A percentile compares a stretch with the other conserved stretches of the same genome.
phyloP scores from a whole-genome alignment of 2,888 invertebrate genomes.

The Stenchaetothrips biformis region DNA sequence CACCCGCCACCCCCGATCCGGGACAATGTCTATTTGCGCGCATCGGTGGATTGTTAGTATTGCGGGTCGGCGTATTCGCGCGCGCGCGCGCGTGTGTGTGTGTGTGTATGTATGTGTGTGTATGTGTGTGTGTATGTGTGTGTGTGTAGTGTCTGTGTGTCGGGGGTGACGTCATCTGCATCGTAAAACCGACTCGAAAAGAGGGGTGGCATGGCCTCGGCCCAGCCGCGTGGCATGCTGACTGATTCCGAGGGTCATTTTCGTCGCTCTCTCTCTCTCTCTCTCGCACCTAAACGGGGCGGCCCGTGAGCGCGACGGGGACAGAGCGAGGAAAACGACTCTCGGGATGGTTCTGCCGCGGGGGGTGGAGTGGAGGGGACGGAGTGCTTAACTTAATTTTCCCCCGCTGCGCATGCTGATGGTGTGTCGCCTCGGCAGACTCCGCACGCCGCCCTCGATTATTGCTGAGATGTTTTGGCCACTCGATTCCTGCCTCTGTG shows the following conservation, averaged over 20 bases:
- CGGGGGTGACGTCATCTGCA: conserved; percentile 19
- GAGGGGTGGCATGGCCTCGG: no score
- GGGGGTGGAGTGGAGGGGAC: not conserved
- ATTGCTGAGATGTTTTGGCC: not conserved
- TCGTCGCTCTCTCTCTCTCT: no score
- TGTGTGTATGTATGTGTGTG: not conserved
- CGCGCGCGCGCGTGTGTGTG: not conserved
- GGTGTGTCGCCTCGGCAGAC: not conserved
- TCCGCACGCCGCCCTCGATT: not conserved
- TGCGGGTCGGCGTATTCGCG: not conserved
- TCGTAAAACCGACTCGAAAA: not conserved
- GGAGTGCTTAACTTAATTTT: not conserved
- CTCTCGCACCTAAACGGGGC: no score
- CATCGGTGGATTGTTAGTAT: conserved; percentile 5
- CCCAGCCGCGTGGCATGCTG: no score
- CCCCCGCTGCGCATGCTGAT: not conserved
- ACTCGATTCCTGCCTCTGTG: not conserved
- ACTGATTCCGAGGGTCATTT: no score
- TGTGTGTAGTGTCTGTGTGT: no score
- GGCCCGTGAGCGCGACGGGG: no score
- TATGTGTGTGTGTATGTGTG: not conserved
- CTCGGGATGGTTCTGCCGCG: not conserved
- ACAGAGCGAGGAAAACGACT: no score
- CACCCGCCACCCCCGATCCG: not conserved
- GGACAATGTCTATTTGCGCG: conserved; percentile 3